These are phyloP conservation scores for Penaeus vannamei DNA, from an alignment of 1,140 invertebrate species.

Conservation along the genomic window DNA sequence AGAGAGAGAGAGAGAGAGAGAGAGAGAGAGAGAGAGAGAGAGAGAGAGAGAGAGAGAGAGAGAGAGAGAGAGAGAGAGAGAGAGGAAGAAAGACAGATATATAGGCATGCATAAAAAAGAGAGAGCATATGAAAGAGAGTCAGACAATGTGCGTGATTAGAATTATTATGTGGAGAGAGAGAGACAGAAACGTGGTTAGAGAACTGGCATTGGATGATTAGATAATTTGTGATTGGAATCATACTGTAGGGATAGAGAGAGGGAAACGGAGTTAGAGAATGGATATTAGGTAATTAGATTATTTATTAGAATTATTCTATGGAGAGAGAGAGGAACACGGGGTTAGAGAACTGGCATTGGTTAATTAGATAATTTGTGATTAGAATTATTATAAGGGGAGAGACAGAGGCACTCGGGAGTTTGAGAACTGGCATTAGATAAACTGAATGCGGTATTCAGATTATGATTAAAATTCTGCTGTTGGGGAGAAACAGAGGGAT, in stretches of 20 bases:
- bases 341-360: not conserved
- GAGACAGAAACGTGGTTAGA: not conserved
- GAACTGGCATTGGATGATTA: not conserved
- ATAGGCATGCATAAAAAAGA: not conserved
- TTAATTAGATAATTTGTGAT: too few species aligned
- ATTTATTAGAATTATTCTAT: not conserved
- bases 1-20: not conserved
- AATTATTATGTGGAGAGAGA: slow-evolving; percentile 75
- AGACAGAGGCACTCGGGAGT: not conserved
- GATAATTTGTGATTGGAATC: too few species aligned
- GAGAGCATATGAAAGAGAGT: not conserved
- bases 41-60: not conserved
- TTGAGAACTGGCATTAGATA: too few species aligned
- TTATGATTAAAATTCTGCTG: too few species aligned
- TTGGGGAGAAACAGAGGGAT: too few species aligned
- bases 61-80: not conserved
- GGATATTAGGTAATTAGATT: not conserved
- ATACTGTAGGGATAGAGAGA: not conserved
- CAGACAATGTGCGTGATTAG: not conserved
- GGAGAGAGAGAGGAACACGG: not conserved
- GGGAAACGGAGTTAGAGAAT: not conserved
- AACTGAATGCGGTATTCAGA: too few species aligned
- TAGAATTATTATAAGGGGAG: not conserved
- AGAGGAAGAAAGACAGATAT: not conserved
- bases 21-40: not conserved